A percentile compares a stretch with the other conserved stretches of the same genome.
These are phyloP conservation scores for Albula glossodonta DNA, from an alignment of 2,113 vertebrate genomes.

Conservation along the genomic window DNA sequence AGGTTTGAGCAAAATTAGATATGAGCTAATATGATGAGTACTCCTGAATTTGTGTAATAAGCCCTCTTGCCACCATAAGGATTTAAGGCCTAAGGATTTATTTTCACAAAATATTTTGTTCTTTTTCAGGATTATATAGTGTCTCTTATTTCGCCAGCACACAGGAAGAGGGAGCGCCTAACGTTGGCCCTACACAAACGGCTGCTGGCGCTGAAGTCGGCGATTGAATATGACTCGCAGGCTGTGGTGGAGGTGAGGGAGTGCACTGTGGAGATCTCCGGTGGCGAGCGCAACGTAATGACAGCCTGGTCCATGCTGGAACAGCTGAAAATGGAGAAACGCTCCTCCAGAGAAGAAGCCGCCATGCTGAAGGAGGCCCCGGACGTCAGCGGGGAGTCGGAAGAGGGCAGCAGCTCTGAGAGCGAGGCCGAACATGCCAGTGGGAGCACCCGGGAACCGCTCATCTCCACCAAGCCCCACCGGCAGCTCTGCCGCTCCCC, in stretches of 20 bases:
- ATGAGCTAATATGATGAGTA: not conserved
- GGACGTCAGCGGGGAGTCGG: conserved; percentile 79
- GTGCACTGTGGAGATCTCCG: conserved; percentile 69
- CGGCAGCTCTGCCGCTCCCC: conserved; percentile 95
- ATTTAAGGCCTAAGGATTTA: not conserved
- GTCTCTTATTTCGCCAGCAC: conserved; percentile 62
- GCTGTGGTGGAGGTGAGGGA: conserved; percentile 75
- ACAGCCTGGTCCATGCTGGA: conserved; percentile 88
- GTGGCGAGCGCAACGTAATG: conserved; percentile 81
- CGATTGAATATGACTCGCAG: conserved; percentile 63
- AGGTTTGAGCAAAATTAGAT: not conserved
- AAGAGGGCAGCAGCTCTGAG: conserved; percentile 89
- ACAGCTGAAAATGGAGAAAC: conserved; percentile 92
- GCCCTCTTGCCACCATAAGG: not conserved
- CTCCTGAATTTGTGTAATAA: not conserved
- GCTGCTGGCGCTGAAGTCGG: conserved; percentile 58
- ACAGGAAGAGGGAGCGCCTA: conserved; percentile 61
- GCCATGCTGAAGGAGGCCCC: conserved; percentile 67
- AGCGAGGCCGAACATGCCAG: conserved; percentile 80
- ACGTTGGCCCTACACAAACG: conserved; percentile 56
- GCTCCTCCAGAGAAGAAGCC: conserved; percentile 81
- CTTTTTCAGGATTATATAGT: conserved; percentile 71
- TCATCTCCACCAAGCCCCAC: conserved; percentile 80
- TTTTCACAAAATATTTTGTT: conserved; percentile 26
- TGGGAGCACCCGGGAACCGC: conserved; percentile 62